These are phyloP conservation scores for Spisula subtruncata DNA, from an alignment of 2,888 invertebrate genomes.

Conservation along the genomic window DNA sequence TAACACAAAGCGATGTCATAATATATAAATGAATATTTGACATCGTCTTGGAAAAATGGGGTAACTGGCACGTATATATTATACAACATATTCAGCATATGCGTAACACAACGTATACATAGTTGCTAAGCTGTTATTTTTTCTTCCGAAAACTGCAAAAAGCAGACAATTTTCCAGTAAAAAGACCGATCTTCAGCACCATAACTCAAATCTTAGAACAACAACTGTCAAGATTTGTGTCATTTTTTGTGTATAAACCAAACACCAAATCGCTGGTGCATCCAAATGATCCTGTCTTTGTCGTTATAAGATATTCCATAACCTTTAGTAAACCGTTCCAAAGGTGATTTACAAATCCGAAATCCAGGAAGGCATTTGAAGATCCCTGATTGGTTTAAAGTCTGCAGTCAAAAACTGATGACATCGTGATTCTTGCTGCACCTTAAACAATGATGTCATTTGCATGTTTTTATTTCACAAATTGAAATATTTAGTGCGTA, in stretches of 20 bases:
- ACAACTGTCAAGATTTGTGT: neutral
- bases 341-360: neutral
- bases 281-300: neutral
- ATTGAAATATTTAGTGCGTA: neutral
- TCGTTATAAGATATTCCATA: neutral
- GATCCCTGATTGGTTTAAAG: conserved; percentile 5
- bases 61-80: conserved; percentile 19
- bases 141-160: neutral
- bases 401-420: neutral
- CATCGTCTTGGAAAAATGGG: conserved; percentile 9
- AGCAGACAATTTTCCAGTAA: neutral
- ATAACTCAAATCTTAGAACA: neutral
- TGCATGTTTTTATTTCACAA: neutral
- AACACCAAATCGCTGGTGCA: neutral
- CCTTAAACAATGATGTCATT: neutral
- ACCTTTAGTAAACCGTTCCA: neutral
- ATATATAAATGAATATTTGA: conserved; percentile 22
- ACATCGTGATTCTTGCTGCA: neutral
- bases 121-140: neutral
- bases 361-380: conserved; percentile 8
- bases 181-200: conserved; percentile 13
- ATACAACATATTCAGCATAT: neutral
- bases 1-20: conserved; percentile 18
- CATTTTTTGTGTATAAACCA: neutral
- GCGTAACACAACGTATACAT: neutral